phyloP scores from a whole-genome alignment of 2,113 vertebrate genomes.

The Melanostigma gelatinosum region DNA sequence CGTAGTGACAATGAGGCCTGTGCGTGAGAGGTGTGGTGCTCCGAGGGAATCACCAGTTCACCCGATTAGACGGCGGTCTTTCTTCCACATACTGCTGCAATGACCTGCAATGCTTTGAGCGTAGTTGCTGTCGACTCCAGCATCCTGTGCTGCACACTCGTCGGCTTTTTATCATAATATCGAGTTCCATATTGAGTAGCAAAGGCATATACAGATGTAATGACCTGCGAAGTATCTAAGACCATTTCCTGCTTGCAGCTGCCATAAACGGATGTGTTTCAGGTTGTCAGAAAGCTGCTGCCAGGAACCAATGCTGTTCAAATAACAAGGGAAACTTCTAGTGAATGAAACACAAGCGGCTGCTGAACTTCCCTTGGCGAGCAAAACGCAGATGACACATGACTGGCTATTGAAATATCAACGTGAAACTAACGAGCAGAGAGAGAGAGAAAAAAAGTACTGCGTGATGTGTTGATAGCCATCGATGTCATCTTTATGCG shows the following conservation, averaged over 20 bases:
- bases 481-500: not conserved
- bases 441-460: not conserved
- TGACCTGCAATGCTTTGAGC: constrained; percentile 54
- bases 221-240: not conserved
- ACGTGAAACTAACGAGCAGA: not conserved
- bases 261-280: constrained; percentile 5
- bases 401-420: not conserved
- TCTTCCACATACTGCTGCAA: not conserved
- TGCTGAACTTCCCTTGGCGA: not conserved
- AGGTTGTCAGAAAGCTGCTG: constrained; percentile 4
- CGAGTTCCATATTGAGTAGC: not conserved
- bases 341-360: not conserved
- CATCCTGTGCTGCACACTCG: not conserved
- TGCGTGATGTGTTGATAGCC: not conserved
- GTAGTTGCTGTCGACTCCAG: not conserved
- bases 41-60: constrained; percentile 31
- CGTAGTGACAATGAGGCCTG: constrained; percentile 13
- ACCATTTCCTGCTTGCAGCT: not conserved
- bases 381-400: no score
- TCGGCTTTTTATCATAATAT: not conserved
- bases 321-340: not conserved
- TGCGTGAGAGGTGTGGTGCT: constrained; percentile 53
- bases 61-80: constrained; percentile 54
- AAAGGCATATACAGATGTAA: not conserved
- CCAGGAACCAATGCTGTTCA: not conserved